Evolutionary conservation across 2,888 invertebrate species (phyloP).

Genomic region (Acrobasis suavella): DNA sequence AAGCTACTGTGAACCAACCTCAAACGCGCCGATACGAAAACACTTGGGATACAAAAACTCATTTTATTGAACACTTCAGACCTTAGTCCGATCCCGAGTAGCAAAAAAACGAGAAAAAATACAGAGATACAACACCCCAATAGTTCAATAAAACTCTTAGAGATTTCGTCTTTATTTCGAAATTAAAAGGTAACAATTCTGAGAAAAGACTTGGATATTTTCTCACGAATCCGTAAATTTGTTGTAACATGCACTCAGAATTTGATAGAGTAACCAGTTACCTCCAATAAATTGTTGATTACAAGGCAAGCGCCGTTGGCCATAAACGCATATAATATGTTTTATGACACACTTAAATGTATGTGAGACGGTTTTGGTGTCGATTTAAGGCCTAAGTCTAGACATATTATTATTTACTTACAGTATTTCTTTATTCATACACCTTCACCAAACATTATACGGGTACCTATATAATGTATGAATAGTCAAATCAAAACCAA

Average conservation of each 20-base stretch:
- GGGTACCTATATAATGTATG: background rate
- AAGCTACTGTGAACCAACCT: constrained; percentile 57
- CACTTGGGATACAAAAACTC: constrained; percentile 48
- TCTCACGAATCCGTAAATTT: constrained; percentile 56
- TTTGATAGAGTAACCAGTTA: constrained; percentile 74
- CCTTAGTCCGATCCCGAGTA: constrained; percentile 51
- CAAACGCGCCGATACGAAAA: constrained; percentile 47
- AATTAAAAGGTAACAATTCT: constrained; percentile 74
- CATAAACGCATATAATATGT: constrained; percentile 69
- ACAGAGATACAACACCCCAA: constrained; percentile 56
- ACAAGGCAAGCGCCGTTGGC: constrained; percentile 68
- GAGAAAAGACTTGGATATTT: constrained; percentile 59
- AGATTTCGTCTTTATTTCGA: constrained; percentile 72
- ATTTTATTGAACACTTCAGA: constrained; percentile 54
- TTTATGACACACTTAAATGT: constrained; percentile 66
- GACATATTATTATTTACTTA: constrained; percentile 13
- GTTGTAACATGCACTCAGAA: constrained; percentile 39
- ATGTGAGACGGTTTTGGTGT: constrained; percentile 35
- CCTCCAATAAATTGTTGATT: constrained; percentile 75
- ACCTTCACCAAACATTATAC: background rate
- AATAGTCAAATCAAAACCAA: background rate
- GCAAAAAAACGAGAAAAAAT: constrained; percentile 47
- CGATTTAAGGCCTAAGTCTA: constrained; percentile 23
- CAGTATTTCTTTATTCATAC: constrained; percentile 4
- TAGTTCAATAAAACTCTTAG: constrained; percentile 70